Evolutionary conservation across 1,140 invertebrate species (phyloP).

Genomic region (Drosophila lacertosa): DNA sequence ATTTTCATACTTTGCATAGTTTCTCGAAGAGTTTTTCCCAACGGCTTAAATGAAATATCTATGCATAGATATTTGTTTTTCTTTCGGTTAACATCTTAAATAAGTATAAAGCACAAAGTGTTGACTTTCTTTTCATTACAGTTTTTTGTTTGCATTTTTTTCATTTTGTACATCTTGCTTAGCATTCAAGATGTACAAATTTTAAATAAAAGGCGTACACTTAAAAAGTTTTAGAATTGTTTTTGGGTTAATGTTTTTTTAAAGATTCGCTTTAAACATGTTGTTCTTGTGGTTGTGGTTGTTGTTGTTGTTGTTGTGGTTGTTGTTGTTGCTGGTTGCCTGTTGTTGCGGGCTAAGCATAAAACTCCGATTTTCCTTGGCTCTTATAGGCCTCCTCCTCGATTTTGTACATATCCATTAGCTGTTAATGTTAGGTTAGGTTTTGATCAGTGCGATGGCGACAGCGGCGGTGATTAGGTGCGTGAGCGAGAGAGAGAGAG

Average conservation of each 20-base stretch:
- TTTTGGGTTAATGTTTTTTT: slow-evolving; percentile 4
- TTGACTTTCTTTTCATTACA: slow-evolving; percentile 61
- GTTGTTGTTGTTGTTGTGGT: too few relatives aligned
- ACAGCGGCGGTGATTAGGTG: slow-evolving; percentile 44
- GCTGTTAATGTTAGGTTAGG: slow-evolving; percentile 85
- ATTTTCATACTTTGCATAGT: too few relatives aligned
- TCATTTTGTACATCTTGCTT: slow-evolving; percentile 11
- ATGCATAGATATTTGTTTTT: slow-evolving; percentile 12
- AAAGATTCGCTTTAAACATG: slow-evolving; percentile 13
- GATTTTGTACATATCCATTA: slow-evolving; percentile 97
- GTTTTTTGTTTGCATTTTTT: slow-evolving; percentile 40
- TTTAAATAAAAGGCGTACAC: slow-evolving; percentile 17
- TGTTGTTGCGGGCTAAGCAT: slow-evolving; percentile 87
- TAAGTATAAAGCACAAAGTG: slow-evolving; percentile 80
- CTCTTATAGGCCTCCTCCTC: slow-evolving; percentile 96
- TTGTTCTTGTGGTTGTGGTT: slow-evolving; percentile 24
- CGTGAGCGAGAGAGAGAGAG: slow-evolving; percentile 25
- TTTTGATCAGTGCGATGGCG: slow-evolving; percentile 19
- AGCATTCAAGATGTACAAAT: slow-evolving; percentile 14
- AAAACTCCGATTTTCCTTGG: slow-evolving; percentile 95
- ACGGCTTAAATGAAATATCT: slow-evolving; percentile 17
- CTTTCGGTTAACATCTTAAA: slow-evolving; percentile 55
- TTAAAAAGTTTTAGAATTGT: slow-evolving; percentile 5
- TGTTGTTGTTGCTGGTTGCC: too few relatives aligned
- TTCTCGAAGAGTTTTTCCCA: slow-evolving; percentile 7